Evolutionary conservation across 2,113 vertebrate species (phyloP), one percentile per base, ranked within the genome.

Genomic region (Nothocercus nigrocapillus): DNA sequence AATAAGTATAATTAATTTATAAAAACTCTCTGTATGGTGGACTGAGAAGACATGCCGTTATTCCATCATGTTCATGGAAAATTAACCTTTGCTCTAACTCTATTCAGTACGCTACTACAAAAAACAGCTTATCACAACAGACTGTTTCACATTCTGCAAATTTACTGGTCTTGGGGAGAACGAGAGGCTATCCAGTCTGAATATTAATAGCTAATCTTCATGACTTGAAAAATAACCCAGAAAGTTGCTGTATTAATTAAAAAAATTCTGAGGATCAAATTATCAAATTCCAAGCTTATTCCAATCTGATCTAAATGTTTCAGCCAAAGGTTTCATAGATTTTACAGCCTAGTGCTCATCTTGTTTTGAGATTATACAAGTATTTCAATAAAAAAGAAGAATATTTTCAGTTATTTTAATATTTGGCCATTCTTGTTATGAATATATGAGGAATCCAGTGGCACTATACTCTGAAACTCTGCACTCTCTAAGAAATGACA

Each of bases 161-260:
- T 34, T 24, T 49, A 56, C 28, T 56, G 54, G 15, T 56, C 16
- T 56, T 27, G 27, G 53, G 53, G 53, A 54, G 27, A 54, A 28
- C 7, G 27, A 54, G 27, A 54, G 54, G 9, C 54, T 56, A 54
- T 16, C 53, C 53, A 54, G 21, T 51, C n/a, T 36, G 34, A 53
- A 72, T 49, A 28, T 11, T 53, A 51, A 34, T 34, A 36, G 22
- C 25, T 53, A 53, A 38, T 38, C 16, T 53, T 38, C 34, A 69
- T 53, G 17, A 82, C 3, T 5, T 36, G 28, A 59, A 85, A 58
- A 53, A 7, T n/a, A 5, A 0, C 5, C 5, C 10, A 38, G n/a
- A 28, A 78, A 51, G 7, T 5, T 63, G 13, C 45, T 20, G 6
- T 22, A 61, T 21, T 42, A 3, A 24, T 85, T 38, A 61, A 75